These are phyloP conservation scores for Enteromius mattozi DNA, from an alignment of 2,797 vertebrate species.

Conservation along the genomic window DNA sequence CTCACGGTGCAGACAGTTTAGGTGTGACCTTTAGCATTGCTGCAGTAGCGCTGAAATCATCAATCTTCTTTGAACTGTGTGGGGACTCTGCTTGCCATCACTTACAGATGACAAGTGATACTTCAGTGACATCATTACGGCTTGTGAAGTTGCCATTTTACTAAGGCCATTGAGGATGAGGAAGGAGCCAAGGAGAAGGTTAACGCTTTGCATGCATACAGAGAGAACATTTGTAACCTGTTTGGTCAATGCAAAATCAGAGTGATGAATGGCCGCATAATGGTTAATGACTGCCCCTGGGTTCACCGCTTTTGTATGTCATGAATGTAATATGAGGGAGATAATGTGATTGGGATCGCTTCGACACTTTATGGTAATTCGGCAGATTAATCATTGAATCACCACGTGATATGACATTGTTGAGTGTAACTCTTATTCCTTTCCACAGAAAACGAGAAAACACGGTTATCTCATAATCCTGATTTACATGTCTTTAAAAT, in stretches of 20 bases:
- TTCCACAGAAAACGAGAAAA: constrained; percentile 14
- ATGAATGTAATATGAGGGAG: constrained; percentile 52
- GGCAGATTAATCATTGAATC: constrained; percentile 44
- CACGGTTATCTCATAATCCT: constrained; percentile 40
- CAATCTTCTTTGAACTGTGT: constrained; percentile 58
- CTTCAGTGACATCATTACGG: constrained; percentile 58
- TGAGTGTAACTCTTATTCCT: constrained; percentile 33
- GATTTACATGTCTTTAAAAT: constrained; percentile 41
- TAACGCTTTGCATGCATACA: constrained; percentile 37
- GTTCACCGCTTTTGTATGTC: constrained; percentile 49
- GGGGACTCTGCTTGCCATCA: constrained; percentile 56
- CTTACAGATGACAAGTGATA: constrained; percentile 65
- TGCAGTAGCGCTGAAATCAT: constrained; percentile 48
- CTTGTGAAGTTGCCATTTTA: constrained; percentile 43
- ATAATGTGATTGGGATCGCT: constrained; percentile 51
- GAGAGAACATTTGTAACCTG: constrained; percentile 31
- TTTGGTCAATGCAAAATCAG: constrained; percentile 36
- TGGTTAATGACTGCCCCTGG: constrained; percentile 46
- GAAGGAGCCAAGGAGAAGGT: constrained; percentile 28
- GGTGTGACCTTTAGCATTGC: constrained; percentile 62
- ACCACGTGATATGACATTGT: constrained; percentile 4
- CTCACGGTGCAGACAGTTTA: constrained; percentile 33
- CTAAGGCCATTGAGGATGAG: constrained; percentile 19
- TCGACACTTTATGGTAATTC: constrained; percentile 28
- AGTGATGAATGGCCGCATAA: constrained; percentile 47